Conservation (phyloP, 2,888 invertebrate genomes). For the Horisme vitalbata region DNA sequence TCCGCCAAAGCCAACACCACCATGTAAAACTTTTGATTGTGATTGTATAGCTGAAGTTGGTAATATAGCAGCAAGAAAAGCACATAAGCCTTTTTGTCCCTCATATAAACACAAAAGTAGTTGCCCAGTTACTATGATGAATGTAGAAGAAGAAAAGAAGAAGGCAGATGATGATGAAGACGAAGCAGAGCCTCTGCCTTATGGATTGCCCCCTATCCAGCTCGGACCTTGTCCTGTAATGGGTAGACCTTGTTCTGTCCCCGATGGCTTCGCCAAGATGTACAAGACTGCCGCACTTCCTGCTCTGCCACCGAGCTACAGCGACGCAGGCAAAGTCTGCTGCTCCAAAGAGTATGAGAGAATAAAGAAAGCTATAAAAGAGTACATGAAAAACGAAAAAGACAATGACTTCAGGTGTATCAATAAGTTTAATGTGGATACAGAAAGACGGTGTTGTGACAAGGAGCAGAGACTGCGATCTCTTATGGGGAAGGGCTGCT, state of each 20-base stretch:
- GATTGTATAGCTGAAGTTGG: conserved; percentile 58
- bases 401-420: conserved; percentile 66
- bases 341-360: conserved; percentile 75
- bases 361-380: conserved; percentile 70
- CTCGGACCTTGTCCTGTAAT: conserved; percentile 75
- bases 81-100: conserved; percentile 69
- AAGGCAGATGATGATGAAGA: conserved; percentile 65
- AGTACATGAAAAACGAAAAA: conserved; percentile 67
- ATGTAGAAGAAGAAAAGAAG: conserved; percentile 59
- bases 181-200: conserved; percentile 64
- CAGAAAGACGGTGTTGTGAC: conserved; percentile 72
- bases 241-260: conserved; percentile 69
- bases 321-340: conserved; percentile 71
- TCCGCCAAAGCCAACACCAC: conserved; percentile 63
- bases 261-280: conserved; percentile 75
- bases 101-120: conserved; percentile 62
- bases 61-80: conserved; percentile 57
- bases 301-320: conserved; percentile 61
- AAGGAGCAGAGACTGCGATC: conserved; percentile 63
- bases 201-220: conserved; percentile 69
- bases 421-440: conserved; percentile 68
- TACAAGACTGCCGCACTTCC: conserved; percentile 63
- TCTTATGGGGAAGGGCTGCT: conserved; percentile 65
- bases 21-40: conserved; percentile 71
- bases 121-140: conserved; percentile 62